phyloP scores from a whole-genome alignment of 2,113 vertebrate species.

The Mesocricetus auratus region DNA sequence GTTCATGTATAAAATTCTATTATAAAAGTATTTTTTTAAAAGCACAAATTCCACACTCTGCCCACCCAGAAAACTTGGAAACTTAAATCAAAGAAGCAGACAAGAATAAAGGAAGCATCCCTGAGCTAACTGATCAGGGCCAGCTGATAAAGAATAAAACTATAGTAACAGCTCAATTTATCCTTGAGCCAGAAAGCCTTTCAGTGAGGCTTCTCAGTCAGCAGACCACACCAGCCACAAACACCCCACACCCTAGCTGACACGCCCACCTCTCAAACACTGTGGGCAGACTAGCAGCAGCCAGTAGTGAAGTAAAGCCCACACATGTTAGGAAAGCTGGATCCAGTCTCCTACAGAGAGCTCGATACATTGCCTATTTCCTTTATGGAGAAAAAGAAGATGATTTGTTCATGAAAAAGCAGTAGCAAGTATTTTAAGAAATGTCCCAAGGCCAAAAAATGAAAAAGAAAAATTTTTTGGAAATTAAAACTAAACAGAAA shows the following conservation, averaged over 20 bases:
- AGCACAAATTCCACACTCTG: not conserved
- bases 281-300: not conserved
- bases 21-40: not conserved
- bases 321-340: not conserved
- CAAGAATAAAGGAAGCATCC: not conserved
- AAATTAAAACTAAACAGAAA: constrained; percentile 37
- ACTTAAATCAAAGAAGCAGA: not conserved
- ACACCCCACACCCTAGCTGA: not conserved
- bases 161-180: not conserved
- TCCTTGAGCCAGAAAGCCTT: not conserved
- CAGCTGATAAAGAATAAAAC: not conserved
- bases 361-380: not conserved
- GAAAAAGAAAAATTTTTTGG: not conserved
- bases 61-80: not conserved
- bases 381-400: not conserved
- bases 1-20: not conserved
- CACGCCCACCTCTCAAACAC: not conserved
- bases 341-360: not conserved
- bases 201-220: not conserved
- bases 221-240: not conserved
- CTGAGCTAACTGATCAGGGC: not conserved
- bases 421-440: not conserved
- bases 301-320: not conserved
- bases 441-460: not conserved
- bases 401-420: too few species aligned